Base-by-base conservation (phyloP, 2,888 invertebrate genomes). In the Parascotia fuliginaria region DNA sequence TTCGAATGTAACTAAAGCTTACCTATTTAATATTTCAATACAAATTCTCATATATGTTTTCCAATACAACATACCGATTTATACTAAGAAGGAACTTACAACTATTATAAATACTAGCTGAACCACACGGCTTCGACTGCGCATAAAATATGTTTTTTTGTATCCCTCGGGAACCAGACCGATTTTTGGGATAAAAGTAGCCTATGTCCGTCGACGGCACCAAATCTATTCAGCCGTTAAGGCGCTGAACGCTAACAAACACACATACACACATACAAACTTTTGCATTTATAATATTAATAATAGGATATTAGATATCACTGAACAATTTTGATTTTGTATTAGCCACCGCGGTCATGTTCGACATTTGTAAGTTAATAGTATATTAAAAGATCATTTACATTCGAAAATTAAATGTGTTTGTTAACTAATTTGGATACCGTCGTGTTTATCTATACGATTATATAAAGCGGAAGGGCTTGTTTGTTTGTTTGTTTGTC, bases 351-450 rank as follows among this genome's bases (percentile, higher is more conserved):
- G 62, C 46, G 54, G 61, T 46, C 53, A 53, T 37, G 36, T 42
- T 48, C 48, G 62, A 53, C 53, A 60, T 60, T 61, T 60, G 37
- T 42, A 33, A 61, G 48, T 53, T 57, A 60, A 60, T 60, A 45
- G 61, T 45, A 57, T 42, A 53, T 40, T 33, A 33, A 15, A 33
- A 33, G 33, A 33, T 5, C 33, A 14, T 31, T 31, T 31, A 31
- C 7, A 31, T 13, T 33, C 4, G 33, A 15, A 33, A 15, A 33
- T 15, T 32, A 13, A 32, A 3, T 28, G 1, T 11, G n/a, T 28
- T 32, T 32, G 32, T 7, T 11, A 28, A 5, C 3, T 31, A 31
- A 13, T 31, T 24, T 24, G 19, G 3, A 24, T 24, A 24, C 24
- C 1, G 6, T 24, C 7, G 7, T 24, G 3, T 6, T 3, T 24